phyloP scores from a whole-genome alignment of 2,888 invertebrate genomes.

The Protonemura montana region DNA sequence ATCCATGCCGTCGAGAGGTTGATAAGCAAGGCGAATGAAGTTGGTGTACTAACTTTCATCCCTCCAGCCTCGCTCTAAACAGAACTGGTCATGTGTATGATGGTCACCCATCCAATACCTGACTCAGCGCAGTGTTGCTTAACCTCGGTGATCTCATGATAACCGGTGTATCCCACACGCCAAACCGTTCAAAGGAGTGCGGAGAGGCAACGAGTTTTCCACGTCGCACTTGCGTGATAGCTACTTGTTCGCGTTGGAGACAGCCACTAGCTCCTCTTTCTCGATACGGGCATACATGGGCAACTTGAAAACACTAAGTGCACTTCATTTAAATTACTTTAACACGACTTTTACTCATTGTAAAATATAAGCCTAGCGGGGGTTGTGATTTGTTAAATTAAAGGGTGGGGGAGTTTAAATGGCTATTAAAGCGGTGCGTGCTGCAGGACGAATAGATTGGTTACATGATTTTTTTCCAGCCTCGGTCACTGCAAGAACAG shows the following conservation, averaged over 20 bases:
- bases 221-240: neutral
- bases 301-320: neutral
- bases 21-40: too few species aligned
- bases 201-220: neutral
- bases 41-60: too few species aligned
- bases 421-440: neutral
- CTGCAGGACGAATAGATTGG: neutral
- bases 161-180: too few species aligned
- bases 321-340: neutral
- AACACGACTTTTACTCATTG: neutral
- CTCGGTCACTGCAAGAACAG: neutral
- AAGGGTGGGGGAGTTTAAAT: constrained; percentile 7
- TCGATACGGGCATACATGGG: neutral
- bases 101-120: too few species aligned
- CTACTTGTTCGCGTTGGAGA: neutral
- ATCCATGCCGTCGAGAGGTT: too few species aligned
- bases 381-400: neutral
- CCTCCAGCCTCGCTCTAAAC: too few species aligned
- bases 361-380: neutral
- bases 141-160: too few species aligned
- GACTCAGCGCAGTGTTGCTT: too few species aligned
- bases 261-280: neutral
- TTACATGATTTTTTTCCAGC: neutral
- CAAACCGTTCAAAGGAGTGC: too few species aligned
- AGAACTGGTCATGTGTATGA: too few species aligned